Conservation (phyloP, 2,113 vertebrate species). For the Stigmatopora argus region DNA sequence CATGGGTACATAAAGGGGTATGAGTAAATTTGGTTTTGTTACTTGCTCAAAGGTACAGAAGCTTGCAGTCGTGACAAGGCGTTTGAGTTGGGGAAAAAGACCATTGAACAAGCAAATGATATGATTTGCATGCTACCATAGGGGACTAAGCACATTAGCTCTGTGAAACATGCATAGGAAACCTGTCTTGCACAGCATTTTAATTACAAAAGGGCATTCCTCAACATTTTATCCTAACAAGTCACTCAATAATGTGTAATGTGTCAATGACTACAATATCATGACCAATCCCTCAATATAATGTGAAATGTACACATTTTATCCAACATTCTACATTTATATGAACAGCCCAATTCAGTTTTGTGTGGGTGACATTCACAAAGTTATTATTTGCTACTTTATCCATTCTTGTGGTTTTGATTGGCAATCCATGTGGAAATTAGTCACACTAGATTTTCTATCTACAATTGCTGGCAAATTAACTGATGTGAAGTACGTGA, state of each 20-base stretch:
- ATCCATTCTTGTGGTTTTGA: background rate
- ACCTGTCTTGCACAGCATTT: background rate
- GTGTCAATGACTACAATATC: background rate
- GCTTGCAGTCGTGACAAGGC: constrained; percentile 47
- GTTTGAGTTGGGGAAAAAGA: constrained; percentile 27
- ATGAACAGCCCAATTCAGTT: background rate
- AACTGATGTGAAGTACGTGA: background rate
- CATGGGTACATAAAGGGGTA: constrained; percentile 8
- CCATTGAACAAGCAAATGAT: constrained; percentile 52
- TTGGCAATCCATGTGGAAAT: background rate
- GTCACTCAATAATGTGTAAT: background rate
- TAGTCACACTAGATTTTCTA: background rate
- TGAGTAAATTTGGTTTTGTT: constrained; percentile 30
- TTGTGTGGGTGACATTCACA: background rate
- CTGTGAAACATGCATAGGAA: background rate
- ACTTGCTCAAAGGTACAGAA: constrained; percentile 29
- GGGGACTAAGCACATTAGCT: constrained; percentile 18
- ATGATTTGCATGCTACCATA: constrained; percentile 55
- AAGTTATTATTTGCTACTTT: background rate
- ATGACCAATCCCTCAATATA: background rate
- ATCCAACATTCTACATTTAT: background rate
- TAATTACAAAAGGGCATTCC: background rate
- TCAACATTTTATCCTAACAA: background rate
- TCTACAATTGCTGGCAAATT: background rate
- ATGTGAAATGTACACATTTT: background rate